These are phyloP conservation scores for Piliocolobus tephrosceles DNA, from an alignment of 2,113 vertebrate genomes.

Conservation along the genomic window DNA sequence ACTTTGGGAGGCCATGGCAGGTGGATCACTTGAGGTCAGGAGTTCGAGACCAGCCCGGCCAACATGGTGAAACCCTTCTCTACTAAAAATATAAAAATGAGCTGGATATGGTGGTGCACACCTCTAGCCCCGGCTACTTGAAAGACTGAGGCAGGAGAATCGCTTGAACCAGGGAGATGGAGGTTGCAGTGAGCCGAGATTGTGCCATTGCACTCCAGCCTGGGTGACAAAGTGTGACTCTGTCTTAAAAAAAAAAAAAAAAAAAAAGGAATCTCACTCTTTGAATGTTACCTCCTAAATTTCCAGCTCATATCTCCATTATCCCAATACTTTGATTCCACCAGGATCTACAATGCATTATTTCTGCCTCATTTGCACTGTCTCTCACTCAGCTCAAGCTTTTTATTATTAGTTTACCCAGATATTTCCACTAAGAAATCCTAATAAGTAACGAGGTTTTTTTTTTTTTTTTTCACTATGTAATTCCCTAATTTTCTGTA, in stretches of 20 bases:
- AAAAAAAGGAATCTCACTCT: background rate
- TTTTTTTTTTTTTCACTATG: slow-evolving; percentile 60
- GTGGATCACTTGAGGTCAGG: no score
- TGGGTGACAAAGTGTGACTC: background rate
- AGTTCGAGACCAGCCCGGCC: no score
- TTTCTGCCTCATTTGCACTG: background rate
- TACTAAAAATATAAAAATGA: no score
- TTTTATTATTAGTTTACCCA: background rate
- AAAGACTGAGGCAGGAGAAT: no score
- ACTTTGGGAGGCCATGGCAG: no score
- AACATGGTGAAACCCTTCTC: no score
- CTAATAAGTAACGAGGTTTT: background rate
- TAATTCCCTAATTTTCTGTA: slow-evolving; percentile 89
- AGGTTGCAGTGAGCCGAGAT: no score
- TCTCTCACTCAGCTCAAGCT: background rate
- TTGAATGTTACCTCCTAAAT: background rate
- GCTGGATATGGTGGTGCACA: no score
- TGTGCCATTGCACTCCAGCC: no score
- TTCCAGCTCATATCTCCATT: background rate
- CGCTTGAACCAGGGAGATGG: no score
- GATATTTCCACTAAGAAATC: background rate
- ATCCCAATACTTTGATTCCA: background rate
- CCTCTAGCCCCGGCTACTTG: no score
- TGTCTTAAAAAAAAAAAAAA: background rate
- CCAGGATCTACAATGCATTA: background rate